These are phyloP conservation scores for Harpalus rubripes DNA, from an alignment of 2,888 invertebrate genomes.

Conservation along the genomic window DNA sequence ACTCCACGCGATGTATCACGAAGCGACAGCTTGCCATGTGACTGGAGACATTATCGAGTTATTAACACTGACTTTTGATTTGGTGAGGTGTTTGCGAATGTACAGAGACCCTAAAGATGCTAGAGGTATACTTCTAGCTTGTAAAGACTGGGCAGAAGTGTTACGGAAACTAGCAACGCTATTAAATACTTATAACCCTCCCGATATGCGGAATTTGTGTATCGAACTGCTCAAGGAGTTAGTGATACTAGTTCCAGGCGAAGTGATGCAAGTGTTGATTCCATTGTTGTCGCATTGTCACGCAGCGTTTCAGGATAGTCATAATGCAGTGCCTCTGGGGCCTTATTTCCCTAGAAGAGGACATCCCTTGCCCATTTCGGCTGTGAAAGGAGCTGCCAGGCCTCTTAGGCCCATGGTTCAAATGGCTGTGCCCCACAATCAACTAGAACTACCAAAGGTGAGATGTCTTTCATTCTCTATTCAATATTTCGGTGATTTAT, in stretches of 20 bases:
- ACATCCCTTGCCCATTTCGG: slow-evolving; percentile 79
- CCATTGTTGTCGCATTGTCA: slow-evolving; percentile 93
- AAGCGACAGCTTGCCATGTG: slow-evolving; percentile 93
- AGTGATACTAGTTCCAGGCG: slow-evolving; percentile 87
- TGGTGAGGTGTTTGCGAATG: slow-evolving; percentile 85
- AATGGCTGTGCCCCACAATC: slow-evolving; percentile 89
- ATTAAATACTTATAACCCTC: slow-evolving; percentile 92
- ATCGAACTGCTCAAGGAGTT: slow-evolving; percentile 89
- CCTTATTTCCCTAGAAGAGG: slow-evolving; percentile 89
- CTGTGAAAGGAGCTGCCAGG: slow-evolving; percentile 82
- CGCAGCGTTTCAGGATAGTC: slow-evolving; percentile 87
- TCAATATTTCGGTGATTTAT: neutral
- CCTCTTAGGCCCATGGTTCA: slow-evolving; percentile 90
- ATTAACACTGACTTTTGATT: slow-evolving; percentile 86
- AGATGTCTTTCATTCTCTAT: slow-evolving; percentile 67
- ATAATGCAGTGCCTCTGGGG: slow-evolving; percentile 85
- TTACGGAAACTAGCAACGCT: slow-evolving; percentile 92
- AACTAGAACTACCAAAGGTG: slow-evolving; percentile 85
- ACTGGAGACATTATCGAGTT: slow-evolving; percentile 91
- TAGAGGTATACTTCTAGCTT: slow-evolving; percentile 82
- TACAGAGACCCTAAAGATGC: slow-evolving; percentile 85
- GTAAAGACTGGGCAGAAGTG: slow-evolving; percentile 94
- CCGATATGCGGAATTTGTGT: slow-evolving; percentile 89
- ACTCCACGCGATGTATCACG: slow-evolving; percentile 95
- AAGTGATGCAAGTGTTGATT: slow-evolving; percentile 89